Conservation (phyloP, 2,113 vertebrate genomes). For the Leucopsar rothschildi region DNA sequence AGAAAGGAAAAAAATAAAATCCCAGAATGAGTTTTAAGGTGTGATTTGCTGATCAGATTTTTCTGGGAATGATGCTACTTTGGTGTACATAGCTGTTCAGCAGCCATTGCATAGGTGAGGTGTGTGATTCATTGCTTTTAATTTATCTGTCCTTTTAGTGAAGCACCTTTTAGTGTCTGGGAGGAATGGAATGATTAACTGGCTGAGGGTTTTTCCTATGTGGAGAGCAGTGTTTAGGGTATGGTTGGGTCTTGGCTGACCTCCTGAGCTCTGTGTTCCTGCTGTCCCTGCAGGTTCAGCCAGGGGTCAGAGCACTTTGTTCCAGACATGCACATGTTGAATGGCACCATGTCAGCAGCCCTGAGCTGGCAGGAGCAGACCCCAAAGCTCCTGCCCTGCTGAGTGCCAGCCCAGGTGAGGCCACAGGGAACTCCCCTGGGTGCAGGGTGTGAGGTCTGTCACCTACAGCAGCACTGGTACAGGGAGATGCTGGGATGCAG, state of each 20-base stretch:
- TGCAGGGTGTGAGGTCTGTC: not conserved
- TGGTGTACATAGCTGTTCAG: not conserved
- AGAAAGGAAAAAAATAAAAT: not conserved
- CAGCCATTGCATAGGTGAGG: not conserved
- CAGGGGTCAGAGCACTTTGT: not conserved
- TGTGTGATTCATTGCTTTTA: not conserved
- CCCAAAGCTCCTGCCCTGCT: not conserved
- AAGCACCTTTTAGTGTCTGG: not conserved
- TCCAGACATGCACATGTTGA: not conserved
- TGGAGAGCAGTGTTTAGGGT: not conserved
- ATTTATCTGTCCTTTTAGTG: not conserved
- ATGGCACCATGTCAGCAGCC: not conserved
- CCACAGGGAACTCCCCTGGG: not conserved
- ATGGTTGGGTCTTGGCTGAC: not conserved
- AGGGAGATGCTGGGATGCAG: not conserved
- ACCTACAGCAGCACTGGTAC: accelerated
- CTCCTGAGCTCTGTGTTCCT: not conserved
- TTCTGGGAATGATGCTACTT: not conserved
- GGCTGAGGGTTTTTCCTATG: not conserved
- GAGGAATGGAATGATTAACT: not conserved
- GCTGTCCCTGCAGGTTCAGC: not conserved
- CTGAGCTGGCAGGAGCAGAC: not conserved
- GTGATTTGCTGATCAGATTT: not conserved
- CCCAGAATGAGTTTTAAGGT: not conserved
- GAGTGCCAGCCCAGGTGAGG: not conserved